phyloP scores from a whole-genome alignment of 2,888 invertebrate species.

The Drosophila ezoana region DNA sequence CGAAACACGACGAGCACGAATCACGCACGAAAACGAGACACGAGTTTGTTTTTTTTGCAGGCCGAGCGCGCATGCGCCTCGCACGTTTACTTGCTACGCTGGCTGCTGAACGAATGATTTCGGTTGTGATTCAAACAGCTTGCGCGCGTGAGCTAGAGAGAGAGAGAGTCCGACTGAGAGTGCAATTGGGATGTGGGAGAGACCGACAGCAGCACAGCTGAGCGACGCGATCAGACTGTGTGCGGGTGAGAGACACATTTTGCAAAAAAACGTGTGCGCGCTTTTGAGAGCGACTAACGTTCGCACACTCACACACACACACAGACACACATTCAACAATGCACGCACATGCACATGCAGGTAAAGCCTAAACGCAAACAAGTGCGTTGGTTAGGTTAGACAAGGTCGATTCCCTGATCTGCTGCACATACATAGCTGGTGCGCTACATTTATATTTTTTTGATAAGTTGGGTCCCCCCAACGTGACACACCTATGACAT shows the following conservation, averaged over 20 bases:
- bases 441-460: not conserved
- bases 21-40: constrained; percentile 37
- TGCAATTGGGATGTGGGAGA: constrained; percentile 38
- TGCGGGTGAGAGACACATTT: constrained; percentile 53
- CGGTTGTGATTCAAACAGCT: constrained; percentile 38
- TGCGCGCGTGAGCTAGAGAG: constrained; percentile 3
- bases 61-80: constrained; percentile 76
- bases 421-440: constrained; percentile 17
- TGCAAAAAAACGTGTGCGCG: constrained; percentile 28
- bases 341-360: constrained; percentile 18
- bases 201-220: constrained; percentile 49
- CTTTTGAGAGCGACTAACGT: constrained; percentile 20
- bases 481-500: not conserved
- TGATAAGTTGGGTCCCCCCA: not conserved
- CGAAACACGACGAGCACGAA: constrained; percentile 21
- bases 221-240: constrained; percentile 27
- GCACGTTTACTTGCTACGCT: constrained; percentile 68
- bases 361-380: constrained; percentile 55
- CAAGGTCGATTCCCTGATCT: constrained; percentile 26
- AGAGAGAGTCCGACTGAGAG: constrained; percentile 7
- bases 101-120: constrained; percentile 67
- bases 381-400: constrained; percentile 43
- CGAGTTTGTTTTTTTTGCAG: constrained; percentile 30
- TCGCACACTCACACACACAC: constrained; percentile 4
- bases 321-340: not conserved